phyloP scores from a whole-genome alignment of 2,797 vertebrate genomes.

The Pterois miles region DNA sequence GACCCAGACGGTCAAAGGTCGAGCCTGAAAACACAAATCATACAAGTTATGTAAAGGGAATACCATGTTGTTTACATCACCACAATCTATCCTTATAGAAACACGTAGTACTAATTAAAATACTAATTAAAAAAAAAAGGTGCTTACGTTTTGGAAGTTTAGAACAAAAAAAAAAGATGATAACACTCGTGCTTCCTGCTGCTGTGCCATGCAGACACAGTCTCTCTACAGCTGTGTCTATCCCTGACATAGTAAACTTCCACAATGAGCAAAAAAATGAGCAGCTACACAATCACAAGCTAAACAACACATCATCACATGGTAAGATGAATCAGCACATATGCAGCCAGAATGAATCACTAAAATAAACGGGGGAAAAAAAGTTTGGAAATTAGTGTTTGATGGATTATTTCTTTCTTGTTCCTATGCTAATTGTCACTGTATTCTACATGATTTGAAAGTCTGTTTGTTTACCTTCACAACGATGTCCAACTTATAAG shows the following conservation, averaged over 20 bases:
- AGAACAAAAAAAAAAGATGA: background rate
- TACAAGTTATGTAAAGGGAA: background rate
- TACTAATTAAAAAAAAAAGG: too few species aligned
- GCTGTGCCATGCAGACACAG: background rate
- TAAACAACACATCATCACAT: background rate
- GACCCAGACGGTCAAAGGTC: conserved; percentile 92
- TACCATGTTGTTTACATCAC: background rate
- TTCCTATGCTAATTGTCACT: too few species aligned
- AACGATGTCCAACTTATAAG: too few species aligned
- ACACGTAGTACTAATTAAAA: background rate
- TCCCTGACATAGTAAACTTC: background rate
- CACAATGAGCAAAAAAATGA: background rate
- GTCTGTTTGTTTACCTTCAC: too few species aligned
- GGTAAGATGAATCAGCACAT: background rate
- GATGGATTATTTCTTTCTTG: too few species aligned
- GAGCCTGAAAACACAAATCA: conserved; percentile 82
- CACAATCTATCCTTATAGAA: background rate
- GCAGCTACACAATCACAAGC: background rate
- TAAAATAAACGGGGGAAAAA: too few species aligned
- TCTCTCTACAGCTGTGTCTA: background rate
- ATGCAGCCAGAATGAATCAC: too few species aligned
- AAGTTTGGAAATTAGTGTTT: too few species aligned
- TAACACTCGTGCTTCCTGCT: background rate
- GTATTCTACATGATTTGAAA: too few species aligned
- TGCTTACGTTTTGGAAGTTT: too few species aligned